These are phyloP conservation scores for Bothrops jararaca DNA, from an alignment of 2,113 vertebrate species.

Conservation along the genomic window DNA sequence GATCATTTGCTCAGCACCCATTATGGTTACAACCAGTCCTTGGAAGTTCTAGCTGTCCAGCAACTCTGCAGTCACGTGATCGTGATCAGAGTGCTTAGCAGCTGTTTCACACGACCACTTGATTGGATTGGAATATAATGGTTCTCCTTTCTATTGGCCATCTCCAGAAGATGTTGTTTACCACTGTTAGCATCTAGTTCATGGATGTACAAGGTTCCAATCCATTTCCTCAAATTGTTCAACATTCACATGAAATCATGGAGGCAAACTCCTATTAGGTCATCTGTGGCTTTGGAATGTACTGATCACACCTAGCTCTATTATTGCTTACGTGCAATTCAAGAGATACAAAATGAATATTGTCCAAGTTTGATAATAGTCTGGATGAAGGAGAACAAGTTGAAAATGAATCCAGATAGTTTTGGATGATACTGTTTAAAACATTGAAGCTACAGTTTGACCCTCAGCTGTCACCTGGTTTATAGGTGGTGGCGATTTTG, in stretches of 20 bases:
- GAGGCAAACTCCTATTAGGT: not conserved
- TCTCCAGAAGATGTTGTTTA: not conserved
- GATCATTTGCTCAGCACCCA: not conserved
- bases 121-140: not conserved
- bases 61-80: not conserved
- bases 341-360: not conserved
- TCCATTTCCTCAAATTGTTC: not conserved
- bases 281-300: not conserved
- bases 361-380: not conserved
- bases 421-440: not conserved
- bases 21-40: not conserved
- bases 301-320: not conserved
- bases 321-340: not conserved
- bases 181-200: not conserved
- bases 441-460: not conserved
- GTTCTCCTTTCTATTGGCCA: not conserved
- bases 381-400: not conserved
- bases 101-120: not conserved
- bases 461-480: not conserved
- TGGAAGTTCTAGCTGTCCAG: not conserved
- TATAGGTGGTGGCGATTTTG: not conserved
- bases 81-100: not conserved
- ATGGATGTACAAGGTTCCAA: not conserved
- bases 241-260: not conserved
- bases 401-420: not conserved